A percentile compares a stretch with the other conserved stretches of the same genome.
Evolutionary conservation across 2,113 vertebrate genomes (phyloP).

Genomic region (Gymnorhina tibicen): DNA sequence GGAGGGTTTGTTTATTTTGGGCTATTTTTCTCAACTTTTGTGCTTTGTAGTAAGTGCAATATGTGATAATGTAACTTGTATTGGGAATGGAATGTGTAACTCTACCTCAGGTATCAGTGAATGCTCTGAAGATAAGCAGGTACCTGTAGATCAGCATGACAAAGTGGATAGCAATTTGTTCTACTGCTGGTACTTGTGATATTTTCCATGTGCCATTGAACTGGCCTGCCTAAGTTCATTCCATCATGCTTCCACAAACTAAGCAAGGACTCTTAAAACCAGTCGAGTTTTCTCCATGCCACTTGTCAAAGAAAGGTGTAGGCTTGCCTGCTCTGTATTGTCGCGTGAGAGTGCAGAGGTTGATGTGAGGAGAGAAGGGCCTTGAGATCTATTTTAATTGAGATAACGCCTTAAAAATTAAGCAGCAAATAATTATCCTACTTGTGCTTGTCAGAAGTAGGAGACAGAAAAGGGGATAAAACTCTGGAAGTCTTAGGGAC

Average conservation of each 20-base stretch:
- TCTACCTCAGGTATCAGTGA: slow-evolving; percentile 39
- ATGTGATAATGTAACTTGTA: slow-evolving; percentile 37
- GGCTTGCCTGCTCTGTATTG: not conserved
- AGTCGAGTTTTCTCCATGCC: not conserved
- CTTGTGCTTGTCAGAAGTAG: not conserved
- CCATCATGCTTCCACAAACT: not conserved
- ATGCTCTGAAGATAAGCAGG: slow-evolving; percentile 62
- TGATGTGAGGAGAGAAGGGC: not conserved
- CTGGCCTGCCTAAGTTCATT: not conserved
- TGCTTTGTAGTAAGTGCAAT: slow-evolving; percentile 38
- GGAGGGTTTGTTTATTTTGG: slow-evolving; percentile 43
- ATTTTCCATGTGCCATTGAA: not conserved
- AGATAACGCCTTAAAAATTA: not conserved
- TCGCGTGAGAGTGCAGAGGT: accelerated
- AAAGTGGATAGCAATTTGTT: slow-evolving; percentile 52
- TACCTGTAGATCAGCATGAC: slow-evolving; percentile 50
- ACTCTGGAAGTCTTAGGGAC: not conserved
- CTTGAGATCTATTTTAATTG: not conserved
- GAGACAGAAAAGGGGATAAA: not conserved
- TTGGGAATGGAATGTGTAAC: slow-evolving; percentile 44
- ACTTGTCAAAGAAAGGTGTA: not conserved
- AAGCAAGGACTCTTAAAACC: not conserved
- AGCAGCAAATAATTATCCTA: not conserved
- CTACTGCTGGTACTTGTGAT: not conserved
- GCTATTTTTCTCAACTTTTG: not conserved